Conservation (phyloP, 2,888 invertebrate genomes). For the Troides oblongomaculatus region DNA sequence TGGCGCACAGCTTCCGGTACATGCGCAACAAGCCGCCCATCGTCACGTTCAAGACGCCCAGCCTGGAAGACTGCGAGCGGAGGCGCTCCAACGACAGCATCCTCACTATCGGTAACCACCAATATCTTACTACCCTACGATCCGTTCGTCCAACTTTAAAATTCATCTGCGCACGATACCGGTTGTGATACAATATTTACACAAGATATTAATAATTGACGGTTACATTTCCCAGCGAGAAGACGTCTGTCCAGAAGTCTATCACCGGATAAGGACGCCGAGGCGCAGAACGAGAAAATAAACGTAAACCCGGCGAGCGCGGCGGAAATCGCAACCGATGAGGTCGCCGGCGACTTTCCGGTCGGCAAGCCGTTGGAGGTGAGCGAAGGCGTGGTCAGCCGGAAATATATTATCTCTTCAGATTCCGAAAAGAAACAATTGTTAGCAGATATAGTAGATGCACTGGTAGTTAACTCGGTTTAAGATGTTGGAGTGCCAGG, state of each 20-base stretch:
- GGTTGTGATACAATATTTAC: too few relatives aligned
- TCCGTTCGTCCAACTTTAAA: too few relatives aligned
- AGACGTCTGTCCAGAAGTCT: slow-evolving; percentile 69
- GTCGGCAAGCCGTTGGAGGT: slow-evolving; percentile 83
- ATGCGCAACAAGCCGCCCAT: slow-evolving; percentile 94
- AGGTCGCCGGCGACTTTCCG: slow-evolving; percentile 81
- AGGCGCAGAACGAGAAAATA: slow-evolving; percentile 47
- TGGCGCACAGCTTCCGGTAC: slow-evolving; percentile 92
- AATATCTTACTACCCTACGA: too few relatives aligned
- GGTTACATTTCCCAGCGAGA: slow-evolving; percentile 48
- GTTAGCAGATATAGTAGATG: too few relatives aligned
- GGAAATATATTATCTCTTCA: too few relatives aligned
- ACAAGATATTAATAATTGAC: too few relatives aligned
- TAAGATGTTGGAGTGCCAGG: too few relatives aligned
- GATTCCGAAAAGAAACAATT: too few relatives aligned
- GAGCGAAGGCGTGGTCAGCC: neutral
- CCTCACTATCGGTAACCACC: slow-evolving; percentile 73
- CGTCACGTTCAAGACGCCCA: slow-evolving; percentile 92
- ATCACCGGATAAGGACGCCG: slow-evolving; percentile 81
- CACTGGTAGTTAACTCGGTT: too few relatives aligned
- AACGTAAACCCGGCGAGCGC: slow-evolving; percentile 39
- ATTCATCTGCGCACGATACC: too few relatives aligned
- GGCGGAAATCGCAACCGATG: slow-evolving; percentile 36
- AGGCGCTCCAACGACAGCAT: slow-evolving; percentile 79
- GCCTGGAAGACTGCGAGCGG: slow-evolving; percentile 84